These are phyloP conservation scores for Chlorodrepanis virens DNA, from an alignment of 2,113 vertebrate genomes.

Conservation along the genomic window DNA sequence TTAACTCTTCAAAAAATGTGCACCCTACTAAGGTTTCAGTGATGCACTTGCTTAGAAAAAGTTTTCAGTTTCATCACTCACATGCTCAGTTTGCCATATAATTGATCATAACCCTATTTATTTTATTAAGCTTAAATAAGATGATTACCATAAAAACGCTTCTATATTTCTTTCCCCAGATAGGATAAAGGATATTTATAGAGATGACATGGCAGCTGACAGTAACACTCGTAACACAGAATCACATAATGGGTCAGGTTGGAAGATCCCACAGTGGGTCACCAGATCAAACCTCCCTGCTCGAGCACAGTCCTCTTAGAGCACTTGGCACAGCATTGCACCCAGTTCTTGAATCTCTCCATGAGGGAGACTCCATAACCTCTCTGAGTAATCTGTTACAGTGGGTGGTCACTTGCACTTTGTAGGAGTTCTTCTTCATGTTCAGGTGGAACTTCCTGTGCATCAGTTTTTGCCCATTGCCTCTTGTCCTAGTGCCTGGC, in stretches of 20 bases:
- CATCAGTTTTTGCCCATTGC: neutral
- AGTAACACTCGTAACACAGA: neutral
- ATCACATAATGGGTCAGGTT: neutral
- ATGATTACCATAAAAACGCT: neutral
- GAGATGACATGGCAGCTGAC: neutral
- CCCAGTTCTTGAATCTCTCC: neutral
- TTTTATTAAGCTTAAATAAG: neutral
- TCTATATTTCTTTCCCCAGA: neutral
- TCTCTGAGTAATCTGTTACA: neutral
- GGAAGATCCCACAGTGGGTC: neutral
- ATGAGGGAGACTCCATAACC: neutral
- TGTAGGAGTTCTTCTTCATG: neutral
- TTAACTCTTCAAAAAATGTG: neutral
- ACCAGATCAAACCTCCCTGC: neutral
- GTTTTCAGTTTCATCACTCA: neutral
- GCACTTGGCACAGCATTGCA: neutral
- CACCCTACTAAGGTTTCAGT: neutral
- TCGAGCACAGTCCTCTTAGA: neutral
- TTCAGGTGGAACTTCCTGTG: neutral
- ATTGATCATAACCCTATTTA: neutral
- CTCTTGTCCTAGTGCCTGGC: neutral
- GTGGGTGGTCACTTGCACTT: rapidly evolving
- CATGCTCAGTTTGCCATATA: neutral
- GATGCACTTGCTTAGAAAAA: neutral
- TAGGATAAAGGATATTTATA: neutral